phyloP scores from a whole-genome alignment of 2,797 vertebrate species.

The Coregonus sp. region DNA sequence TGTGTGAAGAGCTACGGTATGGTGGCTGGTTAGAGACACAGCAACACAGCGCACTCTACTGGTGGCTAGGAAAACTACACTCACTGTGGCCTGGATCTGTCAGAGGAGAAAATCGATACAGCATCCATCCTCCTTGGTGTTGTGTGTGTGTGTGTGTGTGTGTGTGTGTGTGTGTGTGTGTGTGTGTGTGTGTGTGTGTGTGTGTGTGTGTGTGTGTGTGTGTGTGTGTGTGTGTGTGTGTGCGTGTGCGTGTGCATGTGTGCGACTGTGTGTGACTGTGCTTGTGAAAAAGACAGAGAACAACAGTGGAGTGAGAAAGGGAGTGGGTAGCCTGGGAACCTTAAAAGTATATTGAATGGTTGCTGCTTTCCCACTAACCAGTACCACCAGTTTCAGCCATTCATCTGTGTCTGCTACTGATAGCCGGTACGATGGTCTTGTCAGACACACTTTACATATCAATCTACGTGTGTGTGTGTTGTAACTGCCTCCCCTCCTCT shows the following conservation, averaged over 20 bases:
- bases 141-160: slow-evolving; percentile 16
- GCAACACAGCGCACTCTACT: slow-evolving; percentile 70
- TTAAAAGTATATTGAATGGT: no score
- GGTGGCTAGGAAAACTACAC: slow-evolving; percentile 32
- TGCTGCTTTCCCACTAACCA: no score
- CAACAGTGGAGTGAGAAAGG: no score
- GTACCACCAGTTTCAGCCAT: not conserved
- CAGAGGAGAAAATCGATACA: not conserved
- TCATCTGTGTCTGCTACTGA: not conserved
- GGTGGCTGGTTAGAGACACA: slow-evolving; percentile 61
- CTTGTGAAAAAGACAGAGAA: no score
- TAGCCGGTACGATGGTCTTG: not conserved
- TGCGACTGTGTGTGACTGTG: no score
- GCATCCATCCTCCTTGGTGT: not conserved
- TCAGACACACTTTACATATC: not conserved
- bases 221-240: slow-evolving; percentile 1
- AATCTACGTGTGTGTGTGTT: not conserved
- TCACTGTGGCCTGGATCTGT: slow-evolving; percentile 1
- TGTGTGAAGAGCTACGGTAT: slow-evolving; percentile 1
- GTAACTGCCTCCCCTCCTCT: not conserved
- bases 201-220: not conserved
- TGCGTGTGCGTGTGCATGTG: not conserved
- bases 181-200: slow-evolving; percentile 1
- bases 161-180: slow-evolving; percentile 16
- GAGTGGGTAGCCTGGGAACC: no score